Conservation (phyloP, 2,113 vertebrate species). For the Tor tambroides region DNA sequence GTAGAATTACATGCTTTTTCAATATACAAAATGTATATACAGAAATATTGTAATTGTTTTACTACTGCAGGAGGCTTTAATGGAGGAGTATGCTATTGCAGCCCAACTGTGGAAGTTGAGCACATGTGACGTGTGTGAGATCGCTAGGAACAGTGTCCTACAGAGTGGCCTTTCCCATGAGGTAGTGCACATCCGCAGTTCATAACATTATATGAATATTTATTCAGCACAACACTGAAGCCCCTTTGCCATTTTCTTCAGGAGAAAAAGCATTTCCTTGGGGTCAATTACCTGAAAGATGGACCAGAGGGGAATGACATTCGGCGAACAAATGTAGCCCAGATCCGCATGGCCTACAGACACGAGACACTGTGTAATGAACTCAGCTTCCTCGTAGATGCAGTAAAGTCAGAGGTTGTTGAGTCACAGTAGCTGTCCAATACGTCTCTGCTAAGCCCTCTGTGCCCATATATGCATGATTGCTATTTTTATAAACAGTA, state of each 20-base stretch:
- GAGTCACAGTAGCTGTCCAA: constrained; percentile 37
- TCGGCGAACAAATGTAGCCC: constrained; percentile 92
- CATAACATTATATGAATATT: background rate
- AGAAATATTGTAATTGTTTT: background rate
- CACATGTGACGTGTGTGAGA: constrained; percentile 96
- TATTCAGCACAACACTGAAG: background rate
- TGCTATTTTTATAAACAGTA: constrained; percentile 28
- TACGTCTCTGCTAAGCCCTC: background rate
- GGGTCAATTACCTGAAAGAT: constrained; percentile 87
- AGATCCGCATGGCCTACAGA: constrained; percentile 96
- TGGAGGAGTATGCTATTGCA: constrained; percentile 97
- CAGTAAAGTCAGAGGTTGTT: constrained; percentile 82
- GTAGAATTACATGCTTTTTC: background rate
- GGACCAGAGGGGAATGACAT: constrained; percentile 97
- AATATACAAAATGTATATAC: too few relatives aligned
- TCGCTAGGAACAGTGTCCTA: constrained; percentile 94
- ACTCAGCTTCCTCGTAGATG: constrained; percentile 93
- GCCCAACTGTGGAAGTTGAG: constrained; percentile 98
- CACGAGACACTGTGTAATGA: constrained; percentile 94
- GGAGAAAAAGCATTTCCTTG: constrained; percentile 96
- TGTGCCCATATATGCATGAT: constrained; percentile 17
- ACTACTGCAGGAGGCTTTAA: constrained; percentile 82
- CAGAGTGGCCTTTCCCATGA: constrained; percentile 93
- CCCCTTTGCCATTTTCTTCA: constrained; percentile 58
- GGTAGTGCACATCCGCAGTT: constrained; percentile 69